Conservation (phyloP, 2,113 vertebrate genomes). For the human (Homo sapiens) region GRCh38 chr16:79147501-79148000, state of each 20-base stretch:
- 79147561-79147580: neutral
- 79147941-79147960: neutral
- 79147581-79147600: neutral
- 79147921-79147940: neutral
- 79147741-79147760: neutral
- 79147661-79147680: neutral
- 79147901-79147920: neutral
- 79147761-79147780: neutral
- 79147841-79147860: neutral
- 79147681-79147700: neutral
- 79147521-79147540: neutral
- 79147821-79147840: neutral
- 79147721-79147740: neutral
- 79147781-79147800: neutral
- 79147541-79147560: neutral
- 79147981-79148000: neutral
- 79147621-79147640: neutral
- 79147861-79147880: neutral
- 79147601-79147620: neutral
- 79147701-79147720: neutral
- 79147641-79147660: neutral
- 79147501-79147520: neutral
- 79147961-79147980: neutral
- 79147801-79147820: conserved; percentile 28
- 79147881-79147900: neutral